Base-by-base conservation (phyloP, 37 sponge, comb jelly and placozoan genomes). In the Haliclona indistincta region DNA sequence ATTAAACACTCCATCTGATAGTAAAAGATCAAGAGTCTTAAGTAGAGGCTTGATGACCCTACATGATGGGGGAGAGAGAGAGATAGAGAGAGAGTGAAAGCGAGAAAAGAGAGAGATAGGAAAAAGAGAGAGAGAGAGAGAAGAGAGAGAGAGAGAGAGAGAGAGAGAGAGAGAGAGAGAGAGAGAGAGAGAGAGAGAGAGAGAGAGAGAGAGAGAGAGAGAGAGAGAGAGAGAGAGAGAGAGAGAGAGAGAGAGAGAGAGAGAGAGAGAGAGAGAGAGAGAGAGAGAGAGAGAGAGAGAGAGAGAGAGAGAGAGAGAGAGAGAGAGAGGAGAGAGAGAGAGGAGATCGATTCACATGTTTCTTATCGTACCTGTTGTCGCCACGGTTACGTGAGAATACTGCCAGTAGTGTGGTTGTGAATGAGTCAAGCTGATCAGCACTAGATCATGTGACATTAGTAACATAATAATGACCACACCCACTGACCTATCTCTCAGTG, bases 1-100 rank as follows among this genome's bases (percentile, higher is more conserved):
- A 32, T 88, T 80, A 37, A 84, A 79, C 23, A 93, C 82, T 8
- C 86, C 97, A 56, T 86, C 93, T 11, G 87, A 74, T 26, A 97
- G 84, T 6, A 97, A 67, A 20, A 94, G 64, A 58, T 90, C 95
- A 17, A 94, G 38, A 13, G 90, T 89, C 97, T 43, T 73, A 35
- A 6, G 91, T 65, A 42, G 73, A 68, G 25, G 82, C 68, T 64
- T 54, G 1, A 76, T 90, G n/a, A 97, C 94, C 8, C 97, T 78
- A 63, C 7, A 76, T 19, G 47, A 6, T 30, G 35, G n/a, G 56
- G 23, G 5, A 73, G 26, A n/a, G n/a, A n/a, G n/a, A n/a, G n/a
- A n/a, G n/a, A n/a, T n/a, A n/a, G n/a, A 38, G 22, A 25, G 5
- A 43, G 11, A 30, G 15, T 63, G 3, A 2, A 38, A 52, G 56